These are phyloP conservation scores for Poecilus cupreus DNA, from an alignment of 2,888 invertebrate species.

Conservation along the genomic window DNA sequence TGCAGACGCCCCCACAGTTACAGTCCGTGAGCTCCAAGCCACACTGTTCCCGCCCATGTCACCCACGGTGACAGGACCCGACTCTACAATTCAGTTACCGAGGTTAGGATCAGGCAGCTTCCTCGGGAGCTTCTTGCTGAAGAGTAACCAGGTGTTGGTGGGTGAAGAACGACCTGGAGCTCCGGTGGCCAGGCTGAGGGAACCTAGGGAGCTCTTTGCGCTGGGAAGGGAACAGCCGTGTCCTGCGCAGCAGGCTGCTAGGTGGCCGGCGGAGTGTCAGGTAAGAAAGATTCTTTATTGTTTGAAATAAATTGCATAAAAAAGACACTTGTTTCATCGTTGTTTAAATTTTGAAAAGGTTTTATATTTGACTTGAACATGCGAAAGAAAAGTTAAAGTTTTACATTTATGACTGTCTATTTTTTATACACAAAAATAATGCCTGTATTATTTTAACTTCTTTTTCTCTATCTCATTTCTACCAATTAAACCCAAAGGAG, in stretches of 20 bases:
- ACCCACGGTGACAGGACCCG: constrained; percentile 62
- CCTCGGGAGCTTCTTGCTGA: constrained; percentile 80
- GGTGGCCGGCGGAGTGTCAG: constrained; percentile 94
- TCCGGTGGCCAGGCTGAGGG: constrained; percentile 74
- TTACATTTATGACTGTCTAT: no score
- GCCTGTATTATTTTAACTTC: no score
- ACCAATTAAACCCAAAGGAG: no score
- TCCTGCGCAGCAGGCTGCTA: constrained; percentile 85
- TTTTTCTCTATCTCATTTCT: no score
- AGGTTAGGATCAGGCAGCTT: constrained; percentile 74
- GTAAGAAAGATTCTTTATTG: constrained; percentile 71
- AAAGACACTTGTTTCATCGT: no score
- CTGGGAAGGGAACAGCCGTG: constrained; percentile 67
- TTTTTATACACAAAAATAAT: no score
- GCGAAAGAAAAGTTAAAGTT: no score
- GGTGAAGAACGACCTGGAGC: background rate
- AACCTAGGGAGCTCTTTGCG: constrained; percentile 81
- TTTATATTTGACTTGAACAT: no score
- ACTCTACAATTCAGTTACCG: background rate
- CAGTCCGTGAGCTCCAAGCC: constrained; percentile 80
- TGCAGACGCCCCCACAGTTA: background rate
- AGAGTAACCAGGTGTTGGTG: constrained; percentile 74
- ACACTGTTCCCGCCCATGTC: constrained; percentile 77
- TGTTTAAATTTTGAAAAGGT: no score
- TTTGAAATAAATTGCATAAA: no score